Percentiles rank a stretch among this genome's conserved stretches.
Conservation (phyloP, 2,888 invertebrate genomes). For the Eustalomyia histrio region DNA sequence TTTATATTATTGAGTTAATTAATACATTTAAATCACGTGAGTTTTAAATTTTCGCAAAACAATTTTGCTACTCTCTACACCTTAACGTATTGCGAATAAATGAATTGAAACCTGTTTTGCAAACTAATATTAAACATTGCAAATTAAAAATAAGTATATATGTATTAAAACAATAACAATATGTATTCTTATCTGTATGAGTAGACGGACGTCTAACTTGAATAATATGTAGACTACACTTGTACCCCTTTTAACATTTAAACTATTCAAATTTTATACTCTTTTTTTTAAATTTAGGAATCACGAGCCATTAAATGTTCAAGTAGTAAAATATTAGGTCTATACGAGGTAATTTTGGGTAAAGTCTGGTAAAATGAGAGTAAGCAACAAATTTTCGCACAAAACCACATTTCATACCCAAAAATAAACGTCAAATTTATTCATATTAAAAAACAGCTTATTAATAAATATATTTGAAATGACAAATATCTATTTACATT, state of each 20-base stretch:
- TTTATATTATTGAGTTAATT: constrained; percentile 7
- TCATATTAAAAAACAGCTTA: too few species aligned
- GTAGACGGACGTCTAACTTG: neutral
- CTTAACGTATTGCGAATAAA: constrained; percentile 34
- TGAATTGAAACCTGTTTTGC: constrained; percentile 18
- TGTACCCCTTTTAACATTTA: neutral
- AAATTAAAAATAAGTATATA: constrained; percentile 3
- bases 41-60: constrained; percentile 9
- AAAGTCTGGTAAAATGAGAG: too few species aligned
- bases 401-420: too few species aligned
- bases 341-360: too few species aligned
- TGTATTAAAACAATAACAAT: constrained; percentile 9
- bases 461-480: too few species aligned
- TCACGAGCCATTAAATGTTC: too few species aligned
- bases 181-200: constrained; percentile 28
- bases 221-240: neutral
- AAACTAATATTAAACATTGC: constrained; percentile 21
- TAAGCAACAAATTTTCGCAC: too few species aligned
- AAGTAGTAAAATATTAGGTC: too few species aligned
- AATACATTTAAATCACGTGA: constrained; percentile 32
- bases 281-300: too few species aligned
- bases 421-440: too few species aligned
- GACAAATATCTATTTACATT: too few species aligned
- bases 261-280: neutral
- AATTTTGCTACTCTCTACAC: constrained; percentile 7